Evolutionary conservation across 2,888 invertebrate species (phyloP), one percentile per base, ranked within the genome.

Genomic region (Cryptophagus acutangulus): DNA sequence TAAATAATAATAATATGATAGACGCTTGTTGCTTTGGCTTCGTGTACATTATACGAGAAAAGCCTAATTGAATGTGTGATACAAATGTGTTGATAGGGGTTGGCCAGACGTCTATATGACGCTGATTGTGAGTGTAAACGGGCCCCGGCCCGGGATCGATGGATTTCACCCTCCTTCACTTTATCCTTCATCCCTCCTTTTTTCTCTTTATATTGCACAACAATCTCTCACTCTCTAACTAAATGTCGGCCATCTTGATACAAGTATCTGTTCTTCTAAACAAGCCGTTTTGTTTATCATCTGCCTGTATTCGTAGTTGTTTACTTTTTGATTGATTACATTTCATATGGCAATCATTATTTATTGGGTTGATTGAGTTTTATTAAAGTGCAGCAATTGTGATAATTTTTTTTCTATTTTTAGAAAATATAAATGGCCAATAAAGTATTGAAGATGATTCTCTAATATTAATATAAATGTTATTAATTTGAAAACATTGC

Each of bases 21-120:
- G 45, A 41, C 33, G 43, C 41, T 46, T 43, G 41, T 41, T 41
- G 36, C 16, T 25, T 30, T 31, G 36, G 42, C 34, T 18, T 5
- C n/a, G 13, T 15, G 9, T 12, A 3, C 41, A 48, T 50, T 45
- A 47, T 47, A n/a, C n/a, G n/a, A n/a, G n/a, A n/a, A n/a, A 41
- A 41, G 46, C 48, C 54, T 62, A 63, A 63, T 63, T 61, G 60
- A 59, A 62, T 55, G 58, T 46, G 58, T 37, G 41, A 46, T 44
- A 38, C 17, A 33, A 38, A 58, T 54, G 57, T 53, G 55, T 53
- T 58, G 55, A 54, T 58, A 55, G 54, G 52, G 55, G 59, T 54
- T 48, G 18, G 34, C 45, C 62, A 66, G 67, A 67, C 67, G 67
- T 67, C 66, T 67, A 64, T 64, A 65, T 58, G 65, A 59, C 64